Evolutionary conservation across 2,888 invertebrate genomes (phyloP).

Genomic region (Amphipyra tragopoginis): DNA sequence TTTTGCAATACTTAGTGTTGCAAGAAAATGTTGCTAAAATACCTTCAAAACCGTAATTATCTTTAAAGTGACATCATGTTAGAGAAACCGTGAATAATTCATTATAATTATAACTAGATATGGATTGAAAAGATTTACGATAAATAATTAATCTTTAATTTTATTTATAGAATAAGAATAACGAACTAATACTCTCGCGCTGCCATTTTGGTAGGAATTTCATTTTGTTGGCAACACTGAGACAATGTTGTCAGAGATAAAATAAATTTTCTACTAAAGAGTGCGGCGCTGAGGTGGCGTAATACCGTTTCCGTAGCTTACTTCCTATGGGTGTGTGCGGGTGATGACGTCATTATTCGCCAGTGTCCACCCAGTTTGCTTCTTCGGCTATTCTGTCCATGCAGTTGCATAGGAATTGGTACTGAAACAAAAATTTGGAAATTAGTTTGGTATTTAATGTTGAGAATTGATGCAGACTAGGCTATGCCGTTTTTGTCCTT

Average conservation of each 20-base stretch:
- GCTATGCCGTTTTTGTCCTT: too few relatives aligned
- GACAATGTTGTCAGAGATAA: conserved; percentile 16
- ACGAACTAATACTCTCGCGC: conserved; percentile 55
- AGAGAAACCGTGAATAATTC: conserved; percentile 21
- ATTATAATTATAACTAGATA: conserved; percentile 43
- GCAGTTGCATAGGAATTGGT: conserved; percentile 97
- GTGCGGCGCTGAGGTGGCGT: conserved; percentile 44
- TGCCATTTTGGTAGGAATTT: conserved; percentile 48
- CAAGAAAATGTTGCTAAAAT: conserved; percentile 14
- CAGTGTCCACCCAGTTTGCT: conserved; percentile 95
- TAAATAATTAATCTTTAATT: conserved; percentile 53
- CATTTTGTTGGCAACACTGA: conserved; percentile 39
- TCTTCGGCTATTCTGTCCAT: conserved; percentile 99
- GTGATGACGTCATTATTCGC: conserved; percentile 89
- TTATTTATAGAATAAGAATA: conserved; percentile 53
- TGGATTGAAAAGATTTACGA: conserved; percentile 47
- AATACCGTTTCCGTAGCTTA: conserved; percentile 59
- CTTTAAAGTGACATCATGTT: conserved; percentile 35
- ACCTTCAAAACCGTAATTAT: background rate
- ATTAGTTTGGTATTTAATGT: too few relatives aligned
- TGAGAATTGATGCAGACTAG: too few relatives aligned
- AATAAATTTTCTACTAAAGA: conserved; percentile 53
- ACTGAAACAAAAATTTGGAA: conserved; percentile 89
- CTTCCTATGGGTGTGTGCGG: conserved; percentile 36
- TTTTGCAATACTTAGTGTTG: conserved; percentile 10